Evolutionary conservation across 2,888 invertebrate species (phyloP), one percentile per base, ranked within the genome.

Genomic region (Ephialtes manifestator): DNA sequence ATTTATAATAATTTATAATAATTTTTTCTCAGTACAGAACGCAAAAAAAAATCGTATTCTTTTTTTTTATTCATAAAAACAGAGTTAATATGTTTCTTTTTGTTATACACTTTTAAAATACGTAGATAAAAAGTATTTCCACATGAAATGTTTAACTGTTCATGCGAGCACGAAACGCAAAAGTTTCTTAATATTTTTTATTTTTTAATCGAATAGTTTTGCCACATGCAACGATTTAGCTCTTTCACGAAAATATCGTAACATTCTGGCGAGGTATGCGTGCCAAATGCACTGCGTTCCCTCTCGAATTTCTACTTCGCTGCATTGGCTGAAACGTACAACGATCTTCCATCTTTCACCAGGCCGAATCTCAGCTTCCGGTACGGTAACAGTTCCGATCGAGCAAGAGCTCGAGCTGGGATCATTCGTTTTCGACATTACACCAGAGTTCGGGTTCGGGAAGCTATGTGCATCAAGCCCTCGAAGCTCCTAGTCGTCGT

Each of bases 351-450:
- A 8, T 53, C 18, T 46, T 71, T 71, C 39, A 4, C 20, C 55
- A 20, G 55, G 18, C 55, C 31, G 39, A 60, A 65, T 18, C n/a
- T 1, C 55, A 31, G 43, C 51, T 55, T 82, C 51, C 18, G 39
- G 11, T 13, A 55, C 43, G 43, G 35, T 65, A 55, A 18, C 55
- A 65, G 24, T 51, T 13, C 58, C 77, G 67, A 77, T 72, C 55
- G 67, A 72, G 55, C 71, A 67, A 55, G 71, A 82, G 67, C 35
- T 13, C n/a, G n/a, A n/a, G 46, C 31, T 51, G 39, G 39, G 70
- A 70, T 81, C 76, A 58, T 43, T 35, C 48, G n/a, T 53, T 15
- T 39, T 53, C 70, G 68, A 79, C 65, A 53, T 80, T 80, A 46
- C 63, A 48, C 65, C 55, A 31, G 63, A 51, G 53, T 39, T 65